Conservation (phyloP, 1,140 invertebrate genomes). For the Camponotus vicinus region DNA sequence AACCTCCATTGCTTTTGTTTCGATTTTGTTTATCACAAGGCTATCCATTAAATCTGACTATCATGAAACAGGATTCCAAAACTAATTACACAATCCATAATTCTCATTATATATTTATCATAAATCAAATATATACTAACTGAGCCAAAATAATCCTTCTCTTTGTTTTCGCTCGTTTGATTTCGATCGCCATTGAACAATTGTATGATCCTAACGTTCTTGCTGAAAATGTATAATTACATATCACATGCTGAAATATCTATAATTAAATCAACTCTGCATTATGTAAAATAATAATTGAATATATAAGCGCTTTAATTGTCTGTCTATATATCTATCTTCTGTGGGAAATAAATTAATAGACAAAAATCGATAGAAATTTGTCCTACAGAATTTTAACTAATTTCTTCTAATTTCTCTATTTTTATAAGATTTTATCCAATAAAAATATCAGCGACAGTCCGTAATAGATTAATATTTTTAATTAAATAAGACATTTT, state of each 20-base stretch:
- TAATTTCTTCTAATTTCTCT: slow-evolving; percentile 2
- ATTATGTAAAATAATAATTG: slow-evolving; percentile 13
- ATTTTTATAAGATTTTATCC: slow-evolving; percentile 4
- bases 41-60: slow-evolving; percentile 78
- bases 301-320: slow-evolving; percentile 5
- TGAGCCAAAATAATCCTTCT: slow-evolving; percentile 68
- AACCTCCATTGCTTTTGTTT: slow-evolving; percentile 87
- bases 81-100: slow-evolving; percentile 45
- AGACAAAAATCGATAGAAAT: background rate
- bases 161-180: slow-evolving; percentile 70
- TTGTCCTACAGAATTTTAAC: background rate
- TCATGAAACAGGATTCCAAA: slow-evolving; percentile 17
- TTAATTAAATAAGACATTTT: slow-evolving; percentile 35
- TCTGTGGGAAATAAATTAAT: slow-evolving; percentile 13
- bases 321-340: background rate
- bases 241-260: slow-evolving; percentile 18
- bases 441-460: slow-evolving; percentile 6
- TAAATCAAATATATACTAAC: slow-evolving; percentile 64
- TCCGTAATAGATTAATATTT: slow-evolving; percentile 21
- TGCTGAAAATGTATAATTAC: slow-evolving; percentile 73
- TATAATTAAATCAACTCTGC: slow-evolving; percentile 36
- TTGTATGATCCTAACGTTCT: slow-evolving; percentile 84
- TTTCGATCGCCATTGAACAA: slow-evolving; percentile 81
- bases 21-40: slow-evolving; percentile 87
- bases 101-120: slow-evolving; percentile 16